Evolutionary conservation across 1,140 invertebrate species (phyloP), one percentile per base, ranked within the genome.

Genomic region (Myzus persicae): DNA sequence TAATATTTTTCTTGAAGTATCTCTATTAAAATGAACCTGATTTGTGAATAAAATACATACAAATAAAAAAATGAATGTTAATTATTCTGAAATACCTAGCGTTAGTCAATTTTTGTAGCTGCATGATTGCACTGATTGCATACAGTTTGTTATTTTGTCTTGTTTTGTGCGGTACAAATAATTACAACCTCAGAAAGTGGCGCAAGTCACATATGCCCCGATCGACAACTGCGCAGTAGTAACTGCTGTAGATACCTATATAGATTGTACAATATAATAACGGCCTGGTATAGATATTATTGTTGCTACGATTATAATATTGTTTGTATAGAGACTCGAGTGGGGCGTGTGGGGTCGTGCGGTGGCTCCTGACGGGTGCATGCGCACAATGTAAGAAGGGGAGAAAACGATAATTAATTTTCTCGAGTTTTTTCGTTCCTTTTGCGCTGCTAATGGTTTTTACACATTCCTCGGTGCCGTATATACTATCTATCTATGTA

Each of bases 381-480:
- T n/a, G 48, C 4, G 59, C 31, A 14, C 31, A n/a, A 4, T 18
- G 18, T 18, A n/a, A n/a, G n/a, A 76, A 76, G 31, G 59, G 59
- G 59, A 18, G 59, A 76, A 36, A n/a, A 76, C 59, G n/a, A 76
- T 76, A 76, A 76, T 76, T 76, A 76, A 76, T 76, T n/a, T 76
- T n/a, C 59, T 76, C 59, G 31, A 76, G 59, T 76, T 76, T 76
- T 76, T 76, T 76, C 59, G 59, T 76, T 76, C 59, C 18, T n/a
- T 76, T 31, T 31, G 59, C 59, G 31, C 14, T 76, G 59, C 59
- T 76, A 76, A 76, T 76, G 59, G 31, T 76, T n/a, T 67, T 76
- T 76, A n/a, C n/a, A n/a, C 59, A 76, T 76, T 76, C n/a, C 59
- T 18, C 59, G 11, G 59, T 14, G 26, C 26, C 59, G 2, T 54